Percentiles rank a stretch among this genome's conserved stretches.
These are phyloP conservation scores for Plagodis dolabraria DNA, from an alignment of 2,888 invertebrate species.

Conservation along the genomic window DNA sequence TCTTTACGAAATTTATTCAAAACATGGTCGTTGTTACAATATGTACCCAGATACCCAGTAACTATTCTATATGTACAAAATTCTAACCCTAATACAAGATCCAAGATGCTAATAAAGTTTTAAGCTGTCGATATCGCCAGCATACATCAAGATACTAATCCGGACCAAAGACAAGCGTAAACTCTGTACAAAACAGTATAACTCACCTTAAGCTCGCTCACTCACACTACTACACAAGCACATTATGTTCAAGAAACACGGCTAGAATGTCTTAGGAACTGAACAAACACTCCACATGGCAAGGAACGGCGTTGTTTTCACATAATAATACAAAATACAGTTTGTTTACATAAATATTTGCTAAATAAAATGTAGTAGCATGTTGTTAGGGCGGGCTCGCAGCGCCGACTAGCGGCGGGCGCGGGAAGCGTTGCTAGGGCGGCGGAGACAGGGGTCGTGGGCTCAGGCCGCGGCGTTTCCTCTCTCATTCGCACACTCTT, in stretches of 20 bases:
- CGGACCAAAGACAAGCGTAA: constrained; percentile 34
- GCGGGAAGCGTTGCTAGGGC: constrained; percentile 62
- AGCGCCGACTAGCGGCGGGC: constrained; percentile 79
- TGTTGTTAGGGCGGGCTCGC: constrained; percentile 76
- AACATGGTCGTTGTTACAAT: no score
- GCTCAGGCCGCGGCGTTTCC: constrained; percentile 41
- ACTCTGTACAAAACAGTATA: constrained; percentile 15
- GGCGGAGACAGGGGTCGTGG: constrained; percentile 59
- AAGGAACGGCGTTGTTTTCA: constrained; percentile 41
- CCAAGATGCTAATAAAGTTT: constrained; percentile 22
- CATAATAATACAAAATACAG: constrained; percentile 56
- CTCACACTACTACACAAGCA: constrained; percentile 29
- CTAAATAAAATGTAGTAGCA: constrained; percentile 64
- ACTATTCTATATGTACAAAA: not conserved
- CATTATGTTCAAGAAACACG: constrained; percentile 17
- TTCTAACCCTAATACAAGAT: not conserved
- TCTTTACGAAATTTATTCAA: no score
- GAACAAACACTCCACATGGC: constrained; percentile 48
- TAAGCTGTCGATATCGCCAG: constrained; percentile 29
- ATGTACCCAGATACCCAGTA: not conserved
- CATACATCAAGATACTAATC: constrained; percentile 32
- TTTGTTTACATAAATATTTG: constrained; percentile 77
- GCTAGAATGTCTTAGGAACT: constrained; percentile 28
- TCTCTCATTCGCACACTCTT: constrained; percentile 67
- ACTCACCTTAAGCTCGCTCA: constrained; percentile 53